These are phyloP conservation scores for Ispidina lecontei DNA, from an alignment of 2,797 vertebrate genomes.

Conservation along the genomic window DNA sequence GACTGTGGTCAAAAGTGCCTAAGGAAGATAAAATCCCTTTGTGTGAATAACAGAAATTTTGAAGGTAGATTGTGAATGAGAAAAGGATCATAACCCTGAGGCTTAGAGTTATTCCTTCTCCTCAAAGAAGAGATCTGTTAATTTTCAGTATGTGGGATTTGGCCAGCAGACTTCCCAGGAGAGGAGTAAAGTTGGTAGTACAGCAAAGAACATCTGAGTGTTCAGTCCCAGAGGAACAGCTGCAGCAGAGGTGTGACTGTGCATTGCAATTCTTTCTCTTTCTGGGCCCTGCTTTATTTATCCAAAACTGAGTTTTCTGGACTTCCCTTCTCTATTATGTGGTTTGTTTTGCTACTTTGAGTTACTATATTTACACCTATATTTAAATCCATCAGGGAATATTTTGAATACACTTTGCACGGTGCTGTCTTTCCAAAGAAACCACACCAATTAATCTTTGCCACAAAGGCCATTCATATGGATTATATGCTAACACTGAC, in stretches of 20 bases:
- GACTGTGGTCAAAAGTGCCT: background rate
- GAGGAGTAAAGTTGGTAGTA: background rate
- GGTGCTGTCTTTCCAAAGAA: background rate
- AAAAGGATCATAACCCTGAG: background rate
- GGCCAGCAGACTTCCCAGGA: background rate
- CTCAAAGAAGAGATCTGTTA: background rate
- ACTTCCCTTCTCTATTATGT: background rate
- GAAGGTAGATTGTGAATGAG: background rate
- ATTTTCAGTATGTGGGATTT: background rate
- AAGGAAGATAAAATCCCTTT: background rate
- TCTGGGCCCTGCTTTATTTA: background rate
- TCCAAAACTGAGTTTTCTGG: background rate
- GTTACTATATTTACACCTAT: background rate
- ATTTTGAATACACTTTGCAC: background rate
- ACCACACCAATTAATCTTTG: background rate
- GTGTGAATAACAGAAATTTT: background rate
- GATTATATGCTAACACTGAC: background rate
- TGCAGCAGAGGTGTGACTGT: background rate
- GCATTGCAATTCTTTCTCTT: background rate
- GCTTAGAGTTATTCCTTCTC: background rate
- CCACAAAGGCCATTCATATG: background rate
- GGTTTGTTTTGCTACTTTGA: background rate
- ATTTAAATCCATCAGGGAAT: background rate
- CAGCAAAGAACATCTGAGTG: background rate
- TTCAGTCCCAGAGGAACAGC: background rate